phyloP scores from a whole-genome alignment of 2,113 vertebrate species.

The Crotophaga sulcirostris region DNA sequence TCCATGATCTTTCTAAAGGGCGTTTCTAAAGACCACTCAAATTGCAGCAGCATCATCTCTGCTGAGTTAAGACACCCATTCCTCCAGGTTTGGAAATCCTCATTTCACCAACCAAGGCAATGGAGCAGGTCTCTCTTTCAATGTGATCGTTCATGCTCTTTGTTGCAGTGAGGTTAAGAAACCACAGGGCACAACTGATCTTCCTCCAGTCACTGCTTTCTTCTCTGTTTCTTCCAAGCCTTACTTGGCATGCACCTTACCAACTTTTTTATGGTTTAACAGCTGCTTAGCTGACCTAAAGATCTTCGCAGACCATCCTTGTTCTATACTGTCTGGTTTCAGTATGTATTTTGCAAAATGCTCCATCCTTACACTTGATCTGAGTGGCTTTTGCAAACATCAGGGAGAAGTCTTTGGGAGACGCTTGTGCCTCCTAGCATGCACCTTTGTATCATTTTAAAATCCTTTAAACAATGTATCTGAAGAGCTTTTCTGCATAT shows the following conservation, averaged over 20 bases:
- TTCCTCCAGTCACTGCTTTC: background rate
- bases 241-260: background rate
- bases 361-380: background rate
- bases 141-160: background rate
- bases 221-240: background rate
- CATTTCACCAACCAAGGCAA: background rate
- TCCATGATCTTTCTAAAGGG: background rate
- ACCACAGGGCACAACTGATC: background rate
- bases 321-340: background rate
- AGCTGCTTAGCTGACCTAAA: background rate
- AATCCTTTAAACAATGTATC: background rate
- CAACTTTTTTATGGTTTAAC: background rate
- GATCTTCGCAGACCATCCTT: background rate
- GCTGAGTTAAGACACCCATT: background rate
- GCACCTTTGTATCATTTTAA: background rate
- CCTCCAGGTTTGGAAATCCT: background rate
- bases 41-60: background rate
- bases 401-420: background rate
- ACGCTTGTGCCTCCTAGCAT: accelerated
- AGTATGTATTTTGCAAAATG: background rate
- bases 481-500: background rate
- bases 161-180: background rate
- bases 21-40: background rate
- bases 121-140: background rate
- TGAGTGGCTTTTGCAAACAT: background rate